Conservation (phyloP, 2,888 invertebrate species). For the Odontocerum albicorne region DNA sequence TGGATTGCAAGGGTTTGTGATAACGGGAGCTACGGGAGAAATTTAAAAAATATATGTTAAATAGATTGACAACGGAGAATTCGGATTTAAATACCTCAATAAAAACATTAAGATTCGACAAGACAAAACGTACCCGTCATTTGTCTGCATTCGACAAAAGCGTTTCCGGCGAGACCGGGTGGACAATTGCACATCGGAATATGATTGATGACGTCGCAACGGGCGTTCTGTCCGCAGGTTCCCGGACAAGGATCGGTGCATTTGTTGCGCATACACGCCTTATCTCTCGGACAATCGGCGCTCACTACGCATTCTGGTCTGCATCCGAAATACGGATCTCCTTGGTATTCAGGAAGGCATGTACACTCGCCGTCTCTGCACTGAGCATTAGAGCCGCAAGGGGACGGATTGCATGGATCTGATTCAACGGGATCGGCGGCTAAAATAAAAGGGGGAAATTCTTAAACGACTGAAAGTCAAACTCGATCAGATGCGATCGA, state of each 20-base stretch:
- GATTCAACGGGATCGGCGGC: constrained; percentile 35
- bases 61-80: too few species aligned
- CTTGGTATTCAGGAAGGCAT: constrained; percentile 63
- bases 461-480: constrained; percentile 23
- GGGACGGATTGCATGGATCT: constrained; percentile 66
- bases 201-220: constrained; percentile 73
- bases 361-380: constrained; percentile 61
- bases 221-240: constrained; percentile 69
- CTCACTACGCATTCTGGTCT: constrained; percentile 71
- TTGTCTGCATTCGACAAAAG: constrained; percentile 63
- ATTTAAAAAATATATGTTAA: too few species aligned
- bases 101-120: too few species aligned
- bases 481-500: too few species aligned
- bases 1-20: constrained; percentile 65
- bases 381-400: constrained; percentile 65
- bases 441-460: constrained; percentile 37
- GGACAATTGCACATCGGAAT: constrained; percentile 72
- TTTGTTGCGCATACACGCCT: constrained; percentile 67
- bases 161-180: constrained; percentile 68
- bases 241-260: constrained; percentile 71
- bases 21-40: constrained; percentile 46
- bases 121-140: constrained; percentile 39
- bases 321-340: constrained; percentile 69
- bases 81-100: too few species aligned
- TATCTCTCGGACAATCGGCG: constrained; percentile 65